A percentile compares a stretch with the other conserved stretches of the same genome.
Conservation (phyloP, 1,140 invertebrate genomes). For the Zaprionus kolodkinae region DNA sequence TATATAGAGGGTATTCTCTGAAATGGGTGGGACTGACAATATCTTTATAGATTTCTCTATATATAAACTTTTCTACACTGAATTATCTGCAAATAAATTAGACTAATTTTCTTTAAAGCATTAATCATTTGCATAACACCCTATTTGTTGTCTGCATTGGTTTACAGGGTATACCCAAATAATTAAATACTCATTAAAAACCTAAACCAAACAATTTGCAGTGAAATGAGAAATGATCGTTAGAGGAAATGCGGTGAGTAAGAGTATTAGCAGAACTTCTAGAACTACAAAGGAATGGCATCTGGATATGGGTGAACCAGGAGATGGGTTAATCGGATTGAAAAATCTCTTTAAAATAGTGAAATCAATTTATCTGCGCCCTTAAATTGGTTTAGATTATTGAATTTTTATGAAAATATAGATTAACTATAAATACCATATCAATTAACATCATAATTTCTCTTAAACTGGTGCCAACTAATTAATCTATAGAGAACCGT, state of each 20-base stretch:
- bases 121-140: background rate
- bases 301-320: no score
- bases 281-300: no score
- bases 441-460: background rate
- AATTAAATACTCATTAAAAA: slow-evolving; percentile 15
- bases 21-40: background rate
- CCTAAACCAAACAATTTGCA: slow-evolving; percentile 21
- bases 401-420: no score
- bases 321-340: background rate
- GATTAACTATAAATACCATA: no score
- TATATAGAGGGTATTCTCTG: background rate
- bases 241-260: background rate
- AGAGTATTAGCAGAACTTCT: no score
- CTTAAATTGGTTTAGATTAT: background rate
- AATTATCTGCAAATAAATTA: background rate
- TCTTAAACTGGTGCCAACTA: background rate
- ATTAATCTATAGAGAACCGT: background rate
- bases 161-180: background rate
- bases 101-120: background rate
- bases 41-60: background rate
- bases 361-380: background rate
- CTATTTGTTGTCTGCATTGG: background rate
- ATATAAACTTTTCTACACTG: background rate
- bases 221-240: slow-evolving; percentile 4
- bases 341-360: background rate